Base-by-base conservation (phyloP, 1,140 invertebrate genomes). In the Gonatopus flavifemur region DNA sequence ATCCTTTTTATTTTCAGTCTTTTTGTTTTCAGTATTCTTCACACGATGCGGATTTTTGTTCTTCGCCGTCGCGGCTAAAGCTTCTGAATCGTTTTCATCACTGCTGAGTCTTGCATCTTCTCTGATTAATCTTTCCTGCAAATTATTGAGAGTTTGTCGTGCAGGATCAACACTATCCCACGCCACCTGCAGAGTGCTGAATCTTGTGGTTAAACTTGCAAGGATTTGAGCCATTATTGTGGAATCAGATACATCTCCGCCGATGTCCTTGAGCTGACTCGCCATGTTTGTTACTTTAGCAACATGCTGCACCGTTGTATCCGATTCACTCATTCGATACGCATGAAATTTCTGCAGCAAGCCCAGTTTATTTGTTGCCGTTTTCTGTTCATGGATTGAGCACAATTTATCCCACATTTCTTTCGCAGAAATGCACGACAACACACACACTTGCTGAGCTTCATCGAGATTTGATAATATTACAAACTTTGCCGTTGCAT, bases 221-320 rank as follows among this genome's bases (percentile, higher is more conserved):
- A 57, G 33, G 7, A 64, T 53, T 13, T 55, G 55, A 2, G 49
- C 55, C 35, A 57, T 58, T 2, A 64, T 33, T 7, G 52, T 39
- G 2, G n/a, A 18, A 12, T 49, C 45, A 7, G 51, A 18, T n/a
- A 3, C 20, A 12, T 19, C 28, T 49, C 36, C 44, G 13, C 50
- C 54, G 1, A 60, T 28, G n/a, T 56, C 47, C 24, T 46, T 40
- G 16, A 40, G 15, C 8, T 52, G 40, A 18, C 16, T 18, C 18
- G 49, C 50, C 30, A 50, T 40, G 12, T 55, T 58, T 18, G 39
- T 37, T 22, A 58, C 38, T 36, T 32, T 46, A 1, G 30, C 21
- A 22, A 58, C 28, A 22, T 59, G 44, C 12, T 52, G 40, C 3
- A 49, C 31, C 3, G 46, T 33, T 13, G 48, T 50, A 13, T 56